Percentiles rank a stretch among this genome's conserved stretches.
Conservation (phyloP, 2,888 invertebrate species). For the Candidula unifasciata region DNA sequence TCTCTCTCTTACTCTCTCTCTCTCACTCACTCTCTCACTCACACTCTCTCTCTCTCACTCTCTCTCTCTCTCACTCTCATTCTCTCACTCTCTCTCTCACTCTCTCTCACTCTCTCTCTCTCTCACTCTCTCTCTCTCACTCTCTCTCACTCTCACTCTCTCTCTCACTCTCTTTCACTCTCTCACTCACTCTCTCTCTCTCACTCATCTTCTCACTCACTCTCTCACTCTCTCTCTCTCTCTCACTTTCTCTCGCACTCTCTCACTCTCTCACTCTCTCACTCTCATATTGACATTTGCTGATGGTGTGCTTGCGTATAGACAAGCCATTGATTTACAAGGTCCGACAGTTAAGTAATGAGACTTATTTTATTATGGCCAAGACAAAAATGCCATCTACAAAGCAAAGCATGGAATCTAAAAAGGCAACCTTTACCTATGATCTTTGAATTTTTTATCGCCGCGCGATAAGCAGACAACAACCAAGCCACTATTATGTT, state of each 20-base stretch:
- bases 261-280: background rate
- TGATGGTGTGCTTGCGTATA: too few species aligned
- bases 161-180: constrained; percentile 17
- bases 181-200: background rate
- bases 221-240: constrained; percentile 1
- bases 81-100: background rate
- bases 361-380: too few species aligned
- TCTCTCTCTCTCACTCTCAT: background rate
- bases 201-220: background rate
- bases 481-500: too few species aligned
- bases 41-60: constrained; percentile 35
- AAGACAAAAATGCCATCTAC: too few species aligned
- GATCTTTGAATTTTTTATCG: too few species aligned
- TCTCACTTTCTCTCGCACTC: background rate
- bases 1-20: constrained; percentile 11
- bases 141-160: constrained; percentile 24
- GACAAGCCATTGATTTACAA: too few species aligned
- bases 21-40: constrained; percentile 12
- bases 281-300: too few species aligned
- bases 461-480: too few species aligned
- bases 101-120: constrained; percentile 39
- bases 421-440: too few species aligned
- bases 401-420: too few species aligned
- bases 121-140: constrained; percentile 23
- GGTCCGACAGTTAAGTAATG: too few species aligned